phyloP scores from a whole-genome alignment of 1,140 invertebrate genomes.

The Bicyclus anynana region DNA sequence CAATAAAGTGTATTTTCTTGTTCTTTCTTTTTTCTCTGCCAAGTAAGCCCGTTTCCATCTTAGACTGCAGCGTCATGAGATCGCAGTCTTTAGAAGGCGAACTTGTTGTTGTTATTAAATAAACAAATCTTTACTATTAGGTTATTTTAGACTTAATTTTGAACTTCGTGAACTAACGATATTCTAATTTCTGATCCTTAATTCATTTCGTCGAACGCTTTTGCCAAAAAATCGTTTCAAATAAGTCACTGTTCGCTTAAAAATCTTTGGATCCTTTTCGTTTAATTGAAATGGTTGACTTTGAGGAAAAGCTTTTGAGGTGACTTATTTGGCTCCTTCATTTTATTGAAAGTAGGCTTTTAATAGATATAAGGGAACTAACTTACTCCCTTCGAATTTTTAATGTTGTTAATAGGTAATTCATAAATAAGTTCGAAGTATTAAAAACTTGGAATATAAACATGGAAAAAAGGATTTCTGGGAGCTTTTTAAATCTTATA shows the following conservation, averaged over 20 bases:
- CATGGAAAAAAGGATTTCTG: too few species aligned
- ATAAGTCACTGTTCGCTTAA: conserved; percentile 1
- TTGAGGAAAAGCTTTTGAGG: background rate
- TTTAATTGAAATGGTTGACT: background rate
- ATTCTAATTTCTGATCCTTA: background rate
- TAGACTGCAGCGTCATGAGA: too few species aligned
- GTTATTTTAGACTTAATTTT: background rate
- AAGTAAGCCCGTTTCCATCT: too few species aligned
- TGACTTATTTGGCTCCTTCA: background rate
- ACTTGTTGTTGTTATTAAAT: too few species aligned
- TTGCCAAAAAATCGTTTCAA: conserved; percentile 9
- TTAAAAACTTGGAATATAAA: too few species aligned
- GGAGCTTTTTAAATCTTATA: too few species aligned
- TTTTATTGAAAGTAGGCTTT: background rate
- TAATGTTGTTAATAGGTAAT: too few species aligned
- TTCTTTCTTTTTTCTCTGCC: too few species aligned
- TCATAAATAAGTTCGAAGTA: too few species aligned
- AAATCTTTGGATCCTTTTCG: background rate
- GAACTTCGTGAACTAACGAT: background rate
- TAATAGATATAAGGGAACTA: background rate
- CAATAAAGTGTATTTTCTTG: too few species aligned
- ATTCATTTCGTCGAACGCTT: conserved; percentile 4
- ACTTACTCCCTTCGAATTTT: too few species aligned
- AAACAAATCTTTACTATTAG: background rate
- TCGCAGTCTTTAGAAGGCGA: too few species aligned